Conservation (phyloP, 2,797 vertebrate species). For the Anolis apletophallus region DNA sequence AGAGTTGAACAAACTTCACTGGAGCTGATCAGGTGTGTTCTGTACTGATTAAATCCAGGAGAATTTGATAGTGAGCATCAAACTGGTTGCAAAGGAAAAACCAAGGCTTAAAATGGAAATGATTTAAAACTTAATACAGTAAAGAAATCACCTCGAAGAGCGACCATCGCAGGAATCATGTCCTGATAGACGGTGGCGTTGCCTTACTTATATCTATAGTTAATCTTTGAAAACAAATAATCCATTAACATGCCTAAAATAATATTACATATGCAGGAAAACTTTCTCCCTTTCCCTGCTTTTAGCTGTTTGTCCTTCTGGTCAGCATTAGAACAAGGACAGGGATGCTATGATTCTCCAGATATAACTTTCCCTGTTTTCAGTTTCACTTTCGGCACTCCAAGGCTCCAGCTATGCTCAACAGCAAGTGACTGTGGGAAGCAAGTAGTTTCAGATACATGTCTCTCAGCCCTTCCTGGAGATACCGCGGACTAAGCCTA, state of each 20-base stretch:
- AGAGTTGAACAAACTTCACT: slow-evolving; percentile 29
- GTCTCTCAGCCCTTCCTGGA: neutral
- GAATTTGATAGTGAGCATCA: neutral
- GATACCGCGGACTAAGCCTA: neutral
- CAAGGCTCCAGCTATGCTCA: neutral
- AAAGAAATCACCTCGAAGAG: neutral
- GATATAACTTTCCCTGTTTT: neutral
- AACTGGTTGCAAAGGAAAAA: neutral
- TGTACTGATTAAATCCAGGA: slow-evolving; percentile 24
- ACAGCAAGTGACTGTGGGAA: neutral
- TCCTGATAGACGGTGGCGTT: neutral
- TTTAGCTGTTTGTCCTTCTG: neutral
- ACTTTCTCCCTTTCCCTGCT: neutral
- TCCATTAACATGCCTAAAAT: neutral
- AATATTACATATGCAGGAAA: neutral
- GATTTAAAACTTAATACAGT: neutral
- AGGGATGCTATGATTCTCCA: neutral
- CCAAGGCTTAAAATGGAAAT: neutral
- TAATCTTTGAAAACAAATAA: slow-evolving; percentile 3
- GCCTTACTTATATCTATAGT: neutral
- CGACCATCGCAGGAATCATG: neutral
- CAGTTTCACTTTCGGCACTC: too few species aligned
- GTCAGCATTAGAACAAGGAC: neutral
- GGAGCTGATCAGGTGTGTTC: slow-evolving; percentile 33
- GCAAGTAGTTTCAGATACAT: neutral